These are phyloP conservation scores for Pantherophis guttatus DNA, from an alignment of 2,113 vertebrate species.

Conservation along the genomic window DNA sequence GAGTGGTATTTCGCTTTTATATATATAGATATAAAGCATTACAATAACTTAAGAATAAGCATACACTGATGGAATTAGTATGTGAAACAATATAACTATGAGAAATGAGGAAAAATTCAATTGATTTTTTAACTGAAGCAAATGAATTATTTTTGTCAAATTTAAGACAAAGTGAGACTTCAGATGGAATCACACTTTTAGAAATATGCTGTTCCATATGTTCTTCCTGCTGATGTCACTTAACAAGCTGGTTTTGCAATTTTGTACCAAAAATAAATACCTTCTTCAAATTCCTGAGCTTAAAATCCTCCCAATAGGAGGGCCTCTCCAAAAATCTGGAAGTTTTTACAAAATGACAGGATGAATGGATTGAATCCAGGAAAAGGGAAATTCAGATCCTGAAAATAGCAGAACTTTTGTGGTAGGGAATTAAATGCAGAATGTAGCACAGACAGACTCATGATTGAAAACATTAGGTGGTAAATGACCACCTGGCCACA, in stretches of 20 bases:
- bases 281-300: constrained; percentile 47
- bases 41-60: neutral
- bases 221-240: constrained; percentile 63
- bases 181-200: constrained; percentile 62
- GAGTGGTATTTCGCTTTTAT: too few relatives aligned
- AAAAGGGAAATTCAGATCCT: constrained; percentile 15
- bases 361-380: constrained; percentile 35
- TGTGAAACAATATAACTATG: constrained; percentile 21
- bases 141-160: constrained; percentile 54
- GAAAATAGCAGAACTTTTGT: constrained; percentile 25
- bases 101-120: constrained; percentile 14
- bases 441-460: constrained; percentile 13
- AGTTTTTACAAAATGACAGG: constrained; percentile 21
- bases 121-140: constrained; percentile 42
- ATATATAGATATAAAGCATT: neutral
- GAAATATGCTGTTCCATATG: constrained; percentile 66
- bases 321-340: constrained; percentile 1
- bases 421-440: constrained; percentile 16
- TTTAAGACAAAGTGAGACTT: constrained; percentile 53
- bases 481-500: constrained; percentile 20
- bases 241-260: constrained; percentile 63
- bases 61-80: neutral
- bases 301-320: constrained; percentile 12
- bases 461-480: constrained; percentile 38
- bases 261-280: constrained; percentile 62